Conservation (phyloP, 2,888 invertebrate genomes). For the Synergus itoensis region DNA sequence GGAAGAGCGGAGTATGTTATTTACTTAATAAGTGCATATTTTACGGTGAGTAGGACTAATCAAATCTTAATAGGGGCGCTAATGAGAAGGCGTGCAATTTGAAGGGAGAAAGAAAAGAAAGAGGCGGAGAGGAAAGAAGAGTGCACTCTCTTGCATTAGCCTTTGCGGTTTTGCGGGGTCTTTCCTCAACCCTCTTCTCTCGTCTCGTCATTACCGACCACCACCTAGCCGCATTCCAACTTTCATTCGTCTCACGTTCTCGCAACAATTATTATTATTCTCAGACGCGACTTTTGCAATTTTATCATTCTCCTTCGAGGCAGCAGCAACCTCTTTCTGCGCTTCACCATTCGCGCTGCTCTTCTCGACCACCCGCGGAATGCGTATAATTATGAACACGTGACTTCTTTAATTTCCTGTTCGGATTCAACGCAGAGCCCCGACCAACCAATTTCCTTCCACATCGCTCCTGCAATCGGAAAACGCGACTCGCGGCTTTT, state of each 20-base stretch:
- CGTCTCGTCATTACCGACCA: slow-evolving; percentile 35
- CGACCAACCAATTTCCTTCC: slow-evolving; percentile 64
- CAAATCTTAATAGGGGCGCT: slow-evolving; percentile 75
- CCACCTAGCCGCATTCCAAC: slow-evolving; percentile 58
- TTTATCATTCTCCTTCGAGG: slow-evolving; percentile 56
- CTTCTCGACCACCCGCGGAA: slow-evolving; percentile 55
- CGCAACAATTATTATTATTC: slow-evolving; percentile 72
- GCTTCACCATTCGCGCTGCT: not conserved
- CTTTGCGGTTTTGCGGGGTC: slow-evolving; percentile 64
- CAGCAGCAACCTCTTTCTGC: slow-evolving; percentile 24
- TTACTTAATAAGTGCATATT: slow-evolving; percentile 50
- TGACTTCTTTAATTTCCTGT: slow-evolving; percentile 75
- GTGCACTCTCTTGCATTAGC: slow-evolving; percentile 62
- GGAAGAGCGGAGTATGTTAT: slow-evolving; percentile 45
- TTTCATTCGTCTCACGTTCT: slow-evolving; percentile 69
- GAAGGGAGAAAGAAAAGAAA: slow-evolving; percentile 20
- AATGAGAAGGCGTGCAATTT: slow-evolving; percentile 67
- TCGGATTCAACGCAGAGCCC: slow-evolving; percentile 57
- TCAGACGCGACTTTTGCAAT: slow-evolving; percentile 60
- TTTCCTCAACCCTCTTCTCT: slow-evolving; percentile 37
- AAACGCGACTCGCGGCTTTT: slow-evolving; percentile 24
- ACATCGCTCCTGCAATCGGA: slow-evolving; percentile 42
- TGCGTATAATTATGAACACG: slow-evolving; percentile 74
- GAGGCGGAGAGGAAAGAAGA: slow-evolving; percentile 37
- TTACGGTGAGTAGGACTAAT: slow-evolving; percentile 65